Evolutionary conservation across 53 echinoderm and acorn worm species (phyloP).

Genomic region (Echinarachnius parma): DNA sequence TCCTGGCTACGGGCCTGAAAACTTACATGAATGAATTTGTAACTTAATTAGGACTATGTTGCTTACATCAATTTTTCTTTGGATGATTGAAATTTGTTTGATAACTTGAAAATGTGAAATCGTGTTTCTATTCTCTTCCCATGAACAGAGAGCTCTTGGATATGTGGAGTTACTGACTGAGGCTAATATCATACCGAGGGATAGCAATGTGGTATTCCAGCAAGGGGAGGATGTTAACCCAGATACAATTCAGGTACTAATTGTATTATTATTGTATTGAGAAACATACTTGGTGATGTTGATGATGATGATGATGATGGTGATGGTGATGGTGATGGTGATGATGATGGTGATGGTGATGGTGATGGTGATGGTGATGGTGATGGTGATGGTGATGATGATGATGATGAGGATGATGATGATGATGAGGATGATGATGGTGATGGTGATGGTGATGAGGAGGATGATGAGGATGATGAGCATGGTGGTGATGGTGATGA

Average conservation of each 20-base stretch:
- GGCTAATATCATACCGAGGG: background rate
- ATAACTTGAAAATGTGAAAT: too few species aligned
- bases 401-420: background rate
- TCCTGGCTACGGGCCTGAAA: too few species aligned
- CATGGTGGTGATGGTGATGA: background rate
- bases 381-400: background rate
- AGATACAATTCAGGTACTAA: constrained; percentile 13
- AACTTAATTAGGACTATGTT: too few species aligned
- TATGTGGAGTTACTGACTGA: constrained; percentile 35
- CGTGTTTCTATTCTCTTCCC: too few species aligned
- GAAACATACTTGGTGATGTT: too few species aligned
- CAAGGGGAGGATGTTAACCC: constrained; percentile 21
- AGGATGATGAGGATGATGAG: background rate
- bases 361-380: constrained; percentile 1
- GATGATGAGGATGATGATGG: background rate
- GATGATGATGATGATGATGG: background rate
- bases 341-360: background rate
- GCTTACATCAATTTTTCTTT: too few species aligned
- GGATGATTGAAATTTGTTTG: too few species aligned
- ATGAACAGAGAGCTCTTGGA: constrained; percentile 10
- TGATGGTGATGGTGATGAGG: background rate
- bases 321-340: constrained; percentile 3
- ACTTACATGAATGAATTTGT: too few species aligned
- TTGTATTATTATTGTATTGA: too few species aligned
- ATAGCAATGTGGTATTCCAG: background rate